Conservation (phyloP, 1,140 invertebrate genomes). For the Schlechtendalia chinensis region DNA sequence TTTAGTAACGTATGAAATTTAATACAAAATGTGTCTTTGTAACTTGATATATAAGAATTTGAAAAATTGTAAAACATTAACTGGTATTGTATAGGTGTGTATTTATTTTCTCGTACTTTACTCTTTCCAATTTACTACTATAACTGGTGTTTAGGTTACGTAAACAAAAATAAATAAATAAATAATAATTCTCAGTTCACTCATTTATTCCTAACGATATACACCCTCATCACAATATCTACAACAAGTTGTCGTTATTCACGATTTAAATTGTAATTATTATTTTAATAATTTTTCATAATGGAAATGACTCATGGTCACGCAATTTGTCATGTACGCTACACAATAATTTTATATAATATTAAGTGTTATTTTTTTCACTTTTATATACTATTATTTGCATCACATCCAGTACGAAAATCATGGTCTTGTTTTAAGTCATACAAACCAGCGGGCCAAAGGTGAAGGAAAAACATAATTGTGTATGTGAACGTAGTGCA, state of each 20-base stretch:
- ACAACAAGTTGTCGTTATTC: constrained; percentile 29
- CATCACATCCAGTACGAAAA: constrained; percentile 1
- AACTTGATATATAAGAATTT: too few species aligned
- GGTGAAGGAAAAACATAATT: not conserved
- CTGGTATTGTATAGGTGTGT: too few species aligned
- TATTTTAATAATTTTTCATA: not conserved
- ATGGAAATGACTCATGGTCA: not conserved
- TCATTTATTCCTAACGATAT: not conserved
- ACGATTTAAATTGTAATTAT: not conserved
- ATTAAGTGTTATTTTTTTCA: too few species aligned
- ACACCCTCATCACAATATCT: not conserved
- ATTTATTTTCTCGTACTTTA: too few species aligned
- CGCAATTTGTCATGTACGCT: constrained; percentile 11
- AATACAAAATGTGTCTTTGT: too few species aligned
- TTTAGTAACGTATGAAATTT: too few species aligned
- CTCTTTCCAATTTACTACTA: too few species aligned
- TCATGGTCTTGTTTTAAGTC: constrained; percentile 1
- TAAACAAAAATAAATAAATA: constrained; percentile 11
- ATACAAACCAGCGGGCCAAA: not conserved
- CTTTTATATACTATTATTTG: not conserved
- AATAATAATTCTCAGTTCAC: constrained; percentile 8
- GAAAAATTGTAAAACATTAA: too few species aligned
- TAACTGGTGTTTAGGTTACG: not conserved
- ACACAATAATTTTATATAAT: not conserved
- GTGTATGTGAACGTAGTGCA: not conserved